Evolutionary conservation across 2,888 invertebrate genomes (phyloP), one percentile per base, ranked within the genome.

Genomic region (Caenorhabditis zanzibari): DNA sequence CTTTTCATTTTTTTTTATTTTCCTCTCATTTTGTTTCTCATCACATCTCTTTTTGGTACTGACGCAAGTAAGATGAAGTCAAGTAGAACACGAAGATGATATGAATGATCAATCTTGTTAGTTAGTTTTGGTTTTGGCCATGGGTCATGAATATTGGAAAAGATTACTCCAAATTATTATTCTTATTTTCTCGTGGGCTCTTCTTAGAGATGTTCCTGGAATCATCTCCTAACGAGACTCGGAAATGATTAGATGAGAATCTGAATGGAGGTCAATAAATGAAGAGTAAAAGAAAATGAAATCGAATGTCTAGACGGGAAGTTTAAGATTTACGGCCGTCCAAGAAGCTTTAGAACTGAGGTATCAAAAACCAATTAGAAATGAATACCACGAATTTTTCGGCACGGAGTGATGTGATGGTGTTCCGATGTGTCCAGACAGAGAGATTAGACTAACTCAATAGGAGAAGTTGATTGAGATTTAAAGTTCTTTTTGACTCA

Each of bases 21-120:
- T 56, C 19, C 26, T 54, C 54, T 71, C 26, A 28, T 61, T 54
- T 47, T 41, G 72, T 59, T 32, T 72, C 61, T 32, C 61, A 35
- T 49, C 59, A 32, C 59, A 59, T 59, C 47, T 71, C 9, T 52
- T 47, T 71, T 12, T 32, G 56, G 19, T 19, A 24, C 19, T 54
- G 76, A 76, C 75, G 75, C 75, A 75, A 41, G 32, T 52, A 19
- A 56, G 59, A 61, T 19, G 7, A 44, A 35, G 59, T 28, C 49
- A 32, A 38, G 58, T 16, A 16, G 61, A 64, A 41, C 44, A 16
- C n/a, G 22, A 54, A 7, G 63, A 79, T 71, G 77, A 77, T 71
- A 59, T 71, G 64, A 71, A 79, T 71, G 64, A 79, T 64, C 79
- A 79, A 77, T 76, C 76, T 76, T 76, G 68, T 76, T 76, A 75